Percentiles rank a stretch among this genome's conserved stretches.
Evolutionary conservation across 2,888 invertebrate species (phyloP).

Genomic region (Plebejus argus): DNA sequence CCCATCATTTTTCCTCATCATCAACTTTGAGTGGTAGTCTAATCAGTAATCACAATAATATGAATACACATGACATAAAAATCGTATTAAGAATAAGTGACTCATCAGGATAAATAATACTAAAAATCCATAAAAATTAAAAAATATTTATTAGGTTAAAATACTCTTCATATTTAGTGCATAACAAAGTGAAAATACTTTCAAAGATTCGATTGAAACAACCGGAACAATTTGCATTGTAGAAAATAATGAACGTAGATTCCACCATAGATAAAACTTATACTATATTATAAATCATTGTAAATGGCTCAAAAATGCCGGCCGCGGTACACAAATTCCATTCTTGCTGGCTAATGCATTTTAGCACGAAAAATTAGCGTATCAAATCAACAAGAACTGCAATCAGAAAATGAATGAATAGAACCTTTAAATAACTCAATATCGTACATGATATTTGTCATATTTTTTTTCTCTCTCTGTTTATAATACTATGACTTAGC

Average conservation of each 20-base stretch:
- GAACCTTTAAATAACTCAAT: background rate
- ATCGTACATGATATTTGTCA: background rate
- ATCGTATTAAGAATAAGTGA: too few species aligned
- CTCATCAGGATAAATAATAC: too few species aligned
- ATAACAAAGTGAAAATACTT: background rate
- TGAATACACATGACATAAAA: too few species aligned
- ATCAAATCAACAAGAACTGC: slow-evolving; percentile 3
- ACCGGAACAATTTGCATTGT: slow-evolving; percentile 25
- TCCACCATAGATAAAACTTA: background rate
- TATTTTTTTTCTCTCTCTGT: too few species aligned
- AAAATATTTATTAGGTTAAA: background rate
- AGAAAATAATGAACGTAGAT: slow-evolving; percentile 57
- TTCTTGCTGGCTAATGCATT: slow-evolving; percentile 24
- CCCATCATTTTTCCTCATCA: too few species aligned
- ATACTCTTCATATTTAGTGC: background rate
- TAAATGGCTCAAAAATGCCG: slow-evolving; percentile 60
- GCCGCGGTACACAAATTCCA: slow-evolving; percentile 14
- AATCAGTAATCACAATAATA: too few species aligned
- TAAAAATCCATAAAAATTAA: too few species aligned
- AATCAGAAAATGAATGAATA: background rate
- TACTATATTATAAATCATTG: slow-evolving; percentile 58
- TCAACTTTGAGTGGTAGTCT: too few species aligned
- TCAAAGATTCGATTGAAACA: slow-evolving; percentile 6
- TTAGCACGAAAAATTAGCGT: slow-evolving; percentile 15
- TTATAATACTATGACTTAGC: too few species aligned